Conservation (phyloP, 2,797 vertebrate species). For the Rhabdophis nuchalis region DNA sequence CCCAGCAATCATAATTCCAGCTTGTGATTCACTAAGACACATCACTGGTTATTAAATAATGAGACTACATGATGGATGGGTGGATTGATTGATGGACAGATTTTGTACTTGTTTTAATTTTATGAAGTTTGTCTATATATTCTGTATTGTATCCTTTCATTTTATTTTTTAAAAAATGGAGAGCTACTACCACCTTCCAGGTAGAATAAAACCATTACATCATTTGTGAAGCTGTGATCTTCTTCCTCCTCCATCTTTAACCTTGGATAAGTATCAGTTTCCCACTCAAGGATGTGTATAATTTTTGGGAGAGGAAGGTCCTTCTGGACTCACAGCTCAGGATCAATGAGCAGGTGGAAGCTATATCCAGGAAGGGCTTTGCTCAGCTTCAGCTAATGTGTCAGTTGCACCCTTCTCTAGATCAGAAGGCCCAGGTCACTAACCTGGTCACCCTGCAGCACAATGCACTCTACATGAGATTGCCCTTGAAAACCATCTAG, state of each 20-base stretch:
- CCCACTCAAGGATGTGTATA: neutral
- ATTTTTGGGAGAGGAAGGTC: neutral
- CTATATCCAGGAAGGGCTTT: neutral
- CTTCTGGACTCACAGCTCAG: neutral
- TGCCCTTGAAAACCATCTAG: neutral
- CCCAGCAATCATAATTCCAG: neutral
- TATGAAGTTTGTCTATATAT: neutral
- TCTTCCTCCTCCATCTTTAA: neutral
- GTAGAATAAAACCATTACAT: neutral
- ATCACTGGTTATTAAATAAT: neutral
- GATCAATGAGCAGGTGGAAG: neutral
- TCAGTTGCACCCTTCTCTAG: neutral
- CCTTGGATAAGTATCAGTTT: neutral
- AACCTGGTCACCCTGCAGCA: neutral
- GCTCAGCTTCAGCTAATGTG: neutral
- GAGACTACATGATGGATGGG: neutral
- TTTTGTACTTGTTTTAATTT: slow-evolving; percentile 1
- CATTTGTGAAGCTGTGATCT: neutral
- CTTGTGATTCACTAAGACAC: neutral
- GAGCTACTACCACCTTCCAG: neutral
- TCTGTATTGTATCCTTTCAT: neutral
- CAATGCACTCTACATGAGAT: neutral
- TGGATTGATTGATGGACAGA: neutral
- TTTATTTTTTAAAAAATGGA: neutral
- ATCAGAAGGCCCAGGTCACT: neutral